Base-by-base conservation (phyloP, 2,113 vertebrate species). In the Corydoras maculifer region DNA sequence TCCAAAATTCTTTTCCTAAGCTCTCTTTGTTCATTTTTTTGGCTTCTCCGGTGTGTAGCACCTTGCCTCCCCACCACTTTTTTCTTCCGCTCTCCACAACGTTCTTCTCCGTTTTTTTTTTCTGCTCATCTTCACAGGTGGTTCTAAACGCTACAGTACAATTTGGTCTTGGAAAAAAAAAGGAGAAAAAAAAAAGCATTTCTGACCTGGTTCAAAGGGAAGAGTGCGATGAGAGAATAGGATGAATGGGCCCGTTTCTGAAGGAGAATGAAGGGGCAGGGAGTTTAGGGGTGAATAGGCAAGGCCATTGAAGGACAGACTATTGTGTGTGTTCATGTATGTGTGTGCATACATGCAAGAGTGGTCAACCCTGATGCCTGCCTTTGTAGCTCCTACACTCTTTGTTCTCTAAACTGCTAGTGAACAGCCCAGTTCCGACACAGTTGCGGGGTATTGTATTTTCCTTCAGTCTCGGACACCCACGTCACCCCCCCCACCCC, bases 51-150 rank as follows among this genome's bases (percentile, higher is more conserved):
- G 53, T 55, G 57, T 82, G 78, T 71, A 75, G 15, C 80, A 82
- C 65, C 79, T 85, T 85, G 77, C 35, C 35, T 5, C 65, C 43
- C 68, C 74, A 60, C 25, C 55, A 68, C 75, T 62, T 59, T 70
- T 69, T 81, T 70, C 35, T 69, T 29, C 71, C 49, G 68, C 76
- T 73, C 72, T 57, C 18, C 18, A 25, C 18, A 1, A 25, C 18
- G 18, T 25, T 25, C 18, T 25, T 25, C 18, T 25, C 18, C 18
- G 18, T 25, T 25, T 25, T 25, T 25, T 25, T 65, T 60, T 43
- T 61, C 65, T 75, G 85, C 79, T 82, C 87, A 86, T 80, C 81
- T 82, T 84, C 82, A 83, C 82, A 87, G 84, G 82, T 85, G 83
- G 81, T 80, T 75, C 79, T 80, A 82, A 83, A 81, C 86, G 65